phyloP scores from a whole-genome alignment of 2,113 vertebrate genomes.

The Dryoscopus gambensis region DNA sequence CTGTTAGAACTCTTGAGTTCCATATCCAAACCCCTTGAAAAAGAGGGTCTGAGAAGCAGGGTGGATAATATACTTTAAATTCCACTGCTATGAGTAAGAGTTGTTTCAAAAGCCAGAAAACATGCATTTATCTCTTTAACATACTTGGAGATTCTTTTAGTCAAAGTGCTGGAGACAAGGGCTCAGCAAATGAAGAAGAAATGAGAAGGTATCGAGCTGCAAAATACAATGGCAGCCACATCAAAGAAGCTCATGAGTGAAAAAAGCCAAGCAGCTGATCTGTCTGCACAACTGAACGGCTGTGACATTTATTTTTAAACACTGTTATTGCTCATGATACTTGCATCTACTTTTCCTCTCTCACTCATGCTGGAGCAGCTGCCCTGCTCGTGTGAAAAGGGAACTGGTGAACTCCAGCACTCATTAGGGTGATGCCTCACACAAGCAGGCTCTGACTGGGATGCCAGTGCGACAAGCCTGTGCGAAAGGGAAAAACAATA shows the following conservation, averaged over 20 bases:
- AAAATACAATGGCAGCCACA: not conserved
- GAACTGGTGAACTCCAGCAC: not conserved
- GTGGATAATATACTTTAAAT: not conserved
- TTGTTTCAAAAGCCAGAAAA: not conserved
- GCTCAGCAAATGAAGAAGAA: not conserved
- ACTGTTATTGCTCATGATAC: not conserved
- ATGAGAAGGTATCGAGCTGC: not conserved
- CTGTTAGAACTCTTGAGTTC: not conserved
- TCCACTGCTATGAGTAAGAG: not conserved
- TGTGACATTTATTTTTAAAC: conserved; percentile 36
- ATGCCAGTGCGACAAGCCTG: not conserved
- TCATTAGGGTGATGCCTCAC: not conserved
- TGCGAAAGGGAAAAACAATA: not conserved
- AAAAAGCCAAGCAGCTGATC: not conserved
- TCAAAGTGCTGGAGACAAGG: not conserved
- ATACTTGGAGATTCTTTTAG: not conserved
- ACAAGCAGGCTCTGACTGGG: not conserved
- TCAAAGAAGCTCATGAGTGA: not conserved
- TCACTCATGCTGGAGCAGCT: not conserved
- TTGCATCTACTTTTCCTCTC: not conserved
- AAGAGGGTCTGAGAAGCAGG: not conserved
- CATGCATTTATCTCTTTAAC: not conserved
- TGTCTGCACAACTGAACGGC: not conserved
- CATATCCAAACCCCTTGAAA: not conserved
- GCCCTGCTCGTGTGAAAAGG: not conserved